phyloP scores from a whole-genome alignment of 1,140 invertebrate genomes.

The Musca vetustissima region DNA sequence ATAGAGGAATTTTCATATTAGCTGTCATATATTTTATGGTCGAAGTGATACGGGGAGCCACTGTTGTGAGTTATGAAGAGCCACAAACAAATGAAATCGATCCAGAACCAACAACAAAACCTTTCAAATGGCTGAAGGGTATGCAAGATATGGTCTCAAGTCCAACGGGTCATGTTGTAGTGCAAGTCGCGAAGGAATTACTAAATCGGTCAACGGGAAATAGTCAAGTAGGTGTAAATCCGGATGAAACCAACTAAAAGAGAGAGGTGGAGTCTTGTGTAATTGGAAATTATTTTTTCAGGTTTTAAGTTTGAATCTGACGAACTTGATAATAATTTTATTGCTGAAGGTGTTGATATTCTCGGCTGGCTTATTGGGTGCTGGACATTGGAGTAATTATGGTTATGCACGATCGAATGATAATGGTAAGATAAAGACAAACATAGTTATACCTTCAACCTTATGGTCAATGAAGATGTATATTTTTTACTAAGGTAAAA shows the following conservation, averaged over 20 bases:
- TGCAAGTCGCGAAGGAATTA: conserved; percentile 67
- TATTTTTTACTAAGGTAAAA: too few relatives aligned
- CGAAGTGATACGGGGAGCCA: too few relatives aligned
- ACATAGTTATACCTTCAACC: too few relatives aligned
- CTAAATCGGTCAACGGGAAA: conserved; percentile 66
- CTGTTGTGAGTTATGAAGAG: too few relatives aligned
- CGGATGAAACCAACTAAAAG: too few relatives aligned
- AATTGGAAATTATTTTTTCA: conserved; percentile 24
- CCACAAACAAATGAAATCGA: too few relatives aligned
- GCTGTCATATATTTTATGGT: too few relatives aligned
- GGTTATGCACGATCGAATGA: conserved; percentile 46
- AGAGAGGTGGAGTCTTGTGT: not conserved
- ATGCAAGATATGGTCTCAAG: conserved; percentile 59
- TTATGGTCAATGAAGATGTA: too few relatives aligned
- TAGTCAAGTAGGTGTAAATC: conserved; percentile 64
- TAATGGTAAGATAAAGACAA: conserved; percentile 29
- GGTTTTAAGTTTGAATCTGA: conserved; percentile 79
- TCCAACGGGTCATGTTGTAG: conserved; percentile 62
- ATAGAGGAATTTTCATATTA: too few relatives aligned
- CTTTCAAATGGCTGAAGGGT: conserved; percentile 57
- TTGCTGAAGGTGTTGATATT: conserved; percentile 80
- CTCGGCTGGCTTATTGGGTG: conserved; percentile 75
- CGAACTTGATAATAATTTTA: conserved; percentile 76
- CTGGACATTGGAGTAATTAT: conserved; percentile 64
- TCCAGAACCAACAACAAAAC: not conserved